phyloP scores from a whole-genome alignment of 2,797 vertebrate genomes.

The Champsocephalus gunnari region DNA sequence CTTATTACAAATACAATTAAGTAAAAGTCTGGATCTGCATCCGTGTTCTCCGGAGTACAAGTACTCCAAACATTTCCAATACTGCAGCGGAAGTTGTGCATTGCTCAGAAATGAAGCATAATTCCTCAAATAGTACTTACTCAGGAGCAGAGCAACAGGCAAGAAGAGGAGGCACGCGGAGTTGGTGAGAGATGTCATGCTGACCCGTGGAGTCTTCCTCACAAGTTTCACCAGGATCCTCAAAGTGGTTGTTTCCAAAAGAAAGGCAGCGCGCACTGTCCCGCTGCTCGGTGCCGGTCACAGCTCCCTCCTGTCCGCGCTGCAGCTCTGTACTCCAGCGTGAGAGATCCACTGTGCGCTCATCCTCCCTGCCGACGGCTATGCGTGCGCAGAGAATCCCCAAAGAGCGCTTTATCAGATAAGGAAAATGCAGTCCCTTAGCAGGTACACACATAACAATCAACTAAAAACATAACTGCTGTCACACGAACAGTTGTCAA shows the following conservation, averaged over 20 bases:
- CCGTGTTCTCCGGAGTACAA: background rate
- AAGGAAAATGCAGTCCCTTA: too few species aligned
- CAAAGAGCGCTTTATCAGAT: background rate
- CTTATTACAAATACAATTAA: background rate
- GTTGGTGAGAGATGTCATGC: constrained; percentile 78
- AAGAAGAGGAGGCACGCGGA: constrained; percentile 78
- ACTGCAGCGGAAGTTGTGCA: constrained; percentile 20
- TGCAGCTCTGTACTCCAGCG: constrained; percentile 54
- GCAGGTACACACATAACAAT: too few species aligned
- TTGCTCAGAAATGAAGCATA: background rate
- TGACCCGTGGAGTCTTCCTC: constrained; percentile 48
- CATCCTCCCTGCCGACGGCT: constrained; percentile 35
- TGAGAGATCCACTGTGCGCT: constrained; percentile 59
- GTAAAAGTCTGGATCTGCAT: background rate
- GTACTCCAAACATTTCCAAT: background rate
- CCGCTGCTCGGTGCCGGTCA: constrained; percentile 24
- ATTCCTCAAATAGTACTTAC: constrained; percentile 72
- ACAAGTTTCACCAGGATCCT: constrained; percentile 35
- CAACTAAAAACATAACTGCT: too few species aligned
- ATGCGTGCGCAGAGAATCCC: constrained; percentile 21
- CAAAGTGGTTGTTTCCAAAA: background rate
- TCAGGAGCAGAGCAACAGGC: constrained; percentile 86
- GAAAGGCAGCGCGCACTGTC: background rate
- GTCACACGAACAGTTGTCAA: too few species aligned
- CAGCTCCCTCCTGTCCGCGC: constrained; percentile 32